Evolutionary conservation across 1,140 invertebrate genomes (phyloP).

Genomic region (Tyrophagus putrescentiae): DNA sequence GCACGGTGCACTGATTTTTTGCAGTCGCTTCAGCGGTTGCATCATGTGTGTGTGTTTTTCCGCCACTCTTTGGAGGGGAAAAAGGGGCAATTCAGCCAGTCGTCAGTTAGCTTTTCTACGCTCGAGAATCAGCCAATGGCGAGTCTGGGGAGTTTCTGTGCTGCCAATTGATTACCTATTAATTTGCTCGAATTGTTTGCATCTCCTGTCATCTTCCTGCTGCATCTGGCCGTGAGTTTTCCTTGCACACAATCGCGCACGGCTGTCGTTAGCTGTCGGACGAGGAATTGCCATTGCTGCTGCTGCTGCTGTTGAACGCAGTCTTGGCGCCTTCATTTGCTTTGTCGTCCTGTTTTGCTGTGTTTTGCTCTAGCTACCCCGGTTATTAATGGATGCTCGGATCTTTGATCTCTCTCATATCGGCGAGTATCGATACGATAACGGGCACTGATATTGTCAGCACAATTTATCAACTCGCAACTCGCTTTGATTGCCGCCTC

Average conservation of each 20-base stretch:
- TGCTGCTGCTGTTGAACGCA: not conserved
- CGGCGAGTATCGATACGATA: no score
- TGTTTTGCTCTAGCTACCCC: no score
- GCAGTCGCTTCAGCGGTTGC: no score
- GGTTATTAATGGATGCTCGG: conserved; percentile 11
- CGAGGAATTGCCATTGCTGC: not conserved
- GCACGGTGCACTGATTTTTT: no score
- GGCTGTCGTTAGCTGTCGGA: not conserved
- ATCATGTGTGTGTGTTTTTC: no score
- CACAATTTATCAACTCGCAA: conserved; percentile 8
- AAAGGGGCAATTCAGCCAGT: no score
- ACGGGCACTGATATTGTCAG: conserved; percentile 6
- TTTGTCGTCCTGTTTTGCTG: not conserved
- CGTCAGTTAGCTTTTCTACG: no score
- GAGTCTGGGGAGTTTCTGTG: no score
- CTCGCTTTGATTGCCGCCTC: conserved; percentile 1
- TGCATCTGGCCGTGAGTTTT: conserved; percentile 9
- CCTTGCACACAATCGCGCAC: conserved; percentile 3
- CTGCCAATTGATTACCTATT: conserved; percentile 14
- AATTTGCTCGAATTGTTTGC: conserved; percentile 10
- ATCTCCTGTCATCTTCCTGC: no score
- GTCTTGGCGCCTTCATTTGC: not conserved
- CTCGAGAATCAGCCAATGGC: no score
- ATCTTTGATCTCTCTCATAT: not conserved
- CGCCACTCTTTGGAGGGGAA: no score